Evolutionary conservation across 2,113 vertebrate genomes (phyloP).

Genomic region (Plotosus lineatus): DNA sequence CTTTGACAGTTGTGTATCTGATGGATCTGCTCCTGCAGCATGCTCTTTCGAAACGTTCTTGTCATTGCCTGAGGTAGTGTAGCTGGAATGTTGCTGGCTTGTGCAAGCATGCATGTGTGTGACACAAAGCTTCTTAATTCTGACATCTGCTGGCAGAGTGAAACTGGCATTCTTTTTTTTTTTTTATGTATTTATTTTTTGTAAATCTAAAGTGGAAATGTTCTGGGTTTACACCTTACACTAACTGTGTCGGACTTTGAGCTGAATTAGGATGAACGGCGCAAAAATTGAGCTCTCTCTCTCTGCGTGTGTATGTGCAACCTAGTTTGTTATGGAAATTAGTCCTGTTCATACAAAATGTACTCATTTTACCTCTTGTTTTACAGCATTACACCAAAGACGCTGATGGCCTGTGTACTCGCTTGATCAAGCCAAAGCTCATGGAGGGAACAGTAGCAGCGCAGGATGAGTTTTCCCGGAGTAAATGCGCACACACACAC

Average conservation of each 20-base stretch:
- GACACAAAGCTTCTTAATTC: neutral
- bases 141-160: slow-evolving; percentile 17
- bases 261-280: neutral
- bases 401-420: slow-evolving; percentile 90
- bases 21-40: neutral
- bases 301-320: neutral
- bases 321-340: slow-evolving; percentile 1
- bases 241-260: neutral
- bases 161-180: no score
- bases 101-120: slow-evolving; percentile 5
- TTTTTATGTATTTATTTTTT: no score
- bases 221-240: neutral
- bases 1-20: neutral
- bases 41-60: neutral
- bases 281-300: neutral
- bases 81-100: slow-evolving; percentile 31
- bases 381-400: slow-evolving; percentile 93
- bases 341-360: slow-evolving; percentile 6
- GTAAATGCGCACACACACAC: slow-evolving; percentile 69
- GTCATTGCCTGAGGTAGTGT: neutral
- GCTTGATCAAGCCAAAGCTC: slow-evolving; percentile 92
- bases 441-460: slow-evolving; percentile 94
- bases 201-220: slow-evolving; percentile 14
- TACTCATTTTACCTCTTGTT: neutral
- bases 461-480: slow-evolving; percentile 91